Conservation (phyloP, 2,113 vertebrate species). For the Phyllostomus hastatus region DNA sequence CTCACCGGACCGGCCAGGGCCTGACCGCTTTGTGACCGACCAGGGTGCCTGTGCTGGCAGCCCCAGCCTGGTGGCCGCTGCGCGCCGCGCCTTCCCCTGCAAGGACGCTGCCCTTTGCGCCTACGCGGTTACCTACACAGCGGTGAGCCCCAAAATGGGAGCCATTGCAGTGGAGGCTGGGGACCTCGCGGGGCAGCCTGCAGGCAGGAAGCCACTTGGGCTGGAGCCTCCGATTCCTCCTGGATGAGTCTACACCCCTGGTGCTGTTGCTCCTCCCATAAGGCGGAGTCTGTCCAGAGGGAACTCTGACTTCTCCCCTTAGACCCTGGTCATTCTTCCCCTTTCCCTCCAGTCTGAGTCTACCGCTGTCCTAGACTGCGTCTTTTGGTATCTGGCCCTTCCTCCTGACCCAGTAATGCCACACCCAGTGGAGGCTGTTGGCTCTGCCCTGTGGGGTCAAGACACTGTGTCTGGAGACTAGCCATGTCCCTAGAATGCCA, state of each 20-base stretch:
- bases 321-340: too few species aligned
- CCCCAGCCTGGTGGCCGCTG: constrained; percentile 84
- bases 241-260: neutral
- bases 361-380: neutral
- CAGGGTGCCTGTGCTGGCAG: constrained; percentile 89
- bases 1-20: constrained; percentile 60
- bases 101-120: constrained; percentile 91
- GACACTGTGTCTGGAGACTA: neutral
- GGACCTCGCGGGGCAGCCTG: neutral
- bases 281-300: rapidly evolving
- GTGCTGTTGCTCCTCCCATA: rapidly evolving
- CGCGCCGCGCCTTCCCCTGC: constrained; percentile 92
- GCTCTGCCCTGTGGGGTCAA: neutral
- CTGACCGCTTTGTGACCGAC: constrained; percentile 86
- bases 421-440: neutral
- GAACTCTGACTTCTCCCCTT: neutral
- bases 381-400: neutral
- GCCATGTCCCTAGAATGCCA: neutral
- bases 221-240: neutral
- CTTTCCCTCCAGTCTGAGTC: neutral
- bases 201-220: neutral
- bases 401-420: neutral
- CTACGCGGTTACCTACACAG: constrained; percentile 89
- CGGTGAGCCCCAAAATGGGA: constrained; percentile 81
- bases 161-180: rapidly evolving